phyloP scores from a whole-genome alignment of 30 jellyfish, hydroid and myxozoan genomes.

The Cassiopea andromeda region DNA sequence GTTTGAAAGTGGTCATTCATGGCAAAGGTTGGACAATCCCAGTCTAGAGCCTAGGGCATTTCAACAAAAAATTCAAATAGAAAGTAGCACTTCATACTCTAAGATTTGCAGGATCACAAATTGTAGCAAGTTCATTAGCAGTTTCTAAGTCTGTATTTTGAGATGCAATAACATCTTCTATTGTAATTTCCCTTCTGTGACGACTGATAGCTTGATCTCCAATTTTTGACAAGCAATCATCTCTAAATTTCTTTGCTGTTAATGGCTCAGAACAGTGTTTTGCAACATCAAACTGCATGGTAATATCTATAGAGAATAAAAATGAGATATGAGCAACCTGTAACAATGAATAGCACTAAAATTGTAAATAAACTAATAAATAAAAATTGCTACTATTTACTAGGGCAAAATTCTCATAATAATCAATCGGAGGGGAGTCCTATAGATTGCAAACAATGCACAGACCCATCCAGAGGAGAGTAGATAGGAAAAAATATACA shows the following conservation, averaged over 20 bases:
- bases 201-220: conserved; percentile 26
- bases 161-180: conserved; percentile 36
- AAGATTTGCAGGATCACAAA: conserved; percentile 73
- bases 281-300: conserved; percentile 60
- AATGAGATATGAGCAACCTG: neutral
- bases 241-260: conserved; percentile 45
- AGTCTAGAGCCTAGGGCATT: no score
- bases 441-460: no score
- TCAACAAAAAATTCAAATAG: neutral
- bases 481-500: no score
- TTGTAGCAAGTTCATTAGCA: conserved; percentile 60
- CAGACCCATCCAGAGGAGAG: no score
- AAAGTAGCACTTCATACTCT: conserved; percentile 20
- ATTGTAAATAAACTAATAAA: neutral
- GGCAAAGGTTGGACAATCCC: no score
- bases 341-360: neutral
- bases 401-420: no score
- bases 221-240: conserved; percentile 49
- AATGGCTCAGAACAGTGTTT: conserved; percentile 61
- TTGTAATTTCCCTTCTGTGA: conserved; percentile 18
- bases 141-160: conserved; percentile 68
- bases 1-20: no score
- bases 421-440: no score
- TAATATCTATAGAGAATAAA: neutral
- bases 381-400: no score